Conservation (phyloP, 1,140 invertebrate species). For the Coelopa frigida region DNA sequence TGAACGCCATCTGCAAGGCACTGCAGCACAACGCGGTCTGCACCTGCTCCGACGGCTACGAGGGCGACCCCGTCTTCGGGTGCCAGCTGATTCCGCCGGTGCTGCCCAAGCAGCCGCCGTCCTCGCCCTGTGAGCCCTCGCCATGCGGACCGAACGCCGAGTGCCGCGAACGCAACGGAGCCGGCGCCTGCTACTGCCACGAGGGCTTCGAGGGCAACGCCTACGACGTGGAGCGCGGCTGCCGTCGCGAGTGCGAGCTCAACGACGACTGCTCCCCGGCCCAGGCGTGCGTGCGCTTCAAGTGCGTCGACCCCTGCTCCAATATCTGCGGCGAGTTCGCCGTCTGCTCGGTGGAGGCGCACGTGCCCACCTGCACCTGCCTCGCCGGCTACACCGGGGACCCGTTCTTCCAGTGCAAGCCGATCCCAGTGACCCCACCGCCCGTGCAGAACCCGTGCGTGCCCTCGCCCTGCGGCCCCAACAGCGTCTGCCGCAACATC, state of each 20-base stretch:
- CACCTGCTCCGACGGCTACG: constrained; percentile 61
- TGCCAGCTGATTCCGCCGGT: constrained; percentile 47
- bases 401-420: constrained; percentile 69
- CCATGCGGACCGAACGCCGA: constrained; percentile 64
- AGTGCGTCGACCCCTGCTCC: constrained; percentile 70
- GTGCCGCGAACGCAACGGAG: constrained; percentile 58
- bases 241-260: constrained; percentile 66
- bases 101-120: constrained; percentile 45
- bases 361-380: constrained; percentile 70
- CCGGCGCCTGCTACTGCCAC: constrained; percentile 62
- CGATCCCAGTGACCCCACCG: constrained; percentile 49
- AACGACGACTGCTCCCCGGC: constrained; percentile 65
- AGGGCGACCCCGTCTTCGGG: constrained; percentile 65
- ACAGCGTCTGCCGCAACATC: constrained; percentile 64
- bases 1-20: constrained; percentile 48
- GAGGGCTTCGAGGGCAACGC: constrained; percentile 64
- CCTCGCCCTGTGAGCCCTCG: constrained; percentile 59
- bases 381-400: constrained; percentile 66
- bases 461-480: constrained; percentile 60
- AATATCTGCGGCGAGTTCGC: constrained; percentile 66
- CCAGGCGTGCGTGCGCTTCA: constrained; percentile 64
- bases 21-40: constrained; percentile 69
- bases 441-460: constrained; percentile 48
- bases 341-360: constrained; percentile 63
- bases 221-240: constrained; percentile 53